phyloP scores from a whole-genome alignment of 2,113 vertebrate species.

The Ursus arctos region DNA sequence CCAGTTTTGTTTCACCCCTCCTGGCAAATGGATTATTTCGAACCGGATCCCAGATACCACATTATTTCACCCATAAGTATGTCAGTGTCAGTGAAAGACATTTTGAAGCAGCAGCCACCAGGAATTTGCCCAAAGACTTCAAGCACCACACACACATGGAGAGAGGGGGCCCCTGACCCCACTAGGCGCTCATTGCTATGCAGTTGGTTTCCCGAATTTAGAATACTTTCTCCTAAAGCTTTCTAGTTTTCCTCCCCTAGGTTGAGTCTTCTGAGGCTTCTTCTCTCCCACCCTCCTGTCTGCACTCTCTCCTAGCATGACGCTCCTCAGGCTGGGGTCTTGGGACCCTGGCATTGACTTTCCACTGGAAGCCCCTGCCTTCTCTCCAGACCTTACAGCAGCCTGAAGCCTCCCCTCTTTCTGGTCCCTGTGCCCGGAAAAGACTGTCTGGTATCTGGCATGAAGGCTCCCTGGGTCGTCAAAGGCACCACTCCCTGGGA shows the following conservation, averaged over 20 bases:
- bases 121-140: constrained; percentile 15
- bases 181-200: fast-evolving
- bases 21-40: constrained; percentile 1
- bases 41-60: neutral
- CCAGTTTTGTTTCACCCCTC: neutral
- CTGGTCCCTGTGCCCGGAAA: neutral
- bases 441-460: neutral
- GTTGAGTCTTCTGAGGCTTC: neutral
- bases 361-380: neutral
- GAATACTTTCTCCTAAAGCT: neutral
- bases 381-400: neutral
- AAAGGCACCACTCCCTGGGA: neutral
- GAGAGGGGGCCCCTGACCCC: neutral
- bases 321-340: neutral
- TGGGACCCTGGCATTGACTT: neutral
- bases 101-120: neutral
- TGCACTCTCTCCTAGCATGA: fast-evolving
- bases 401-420: neutral
- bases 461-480: neutral
- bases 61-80: constrained; percentile 36
- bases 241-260: neutral
- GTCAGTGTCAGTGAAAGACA: neutral
- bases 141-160: too few relatives aligned
- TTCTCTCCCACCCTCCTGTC: neutral
- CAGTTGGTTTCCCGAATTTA: neutral